Evolutionary conservation across 2,797 vertebrate genomes (phyloP).

Genomic region (Acanthiza pusilla): DNA sequence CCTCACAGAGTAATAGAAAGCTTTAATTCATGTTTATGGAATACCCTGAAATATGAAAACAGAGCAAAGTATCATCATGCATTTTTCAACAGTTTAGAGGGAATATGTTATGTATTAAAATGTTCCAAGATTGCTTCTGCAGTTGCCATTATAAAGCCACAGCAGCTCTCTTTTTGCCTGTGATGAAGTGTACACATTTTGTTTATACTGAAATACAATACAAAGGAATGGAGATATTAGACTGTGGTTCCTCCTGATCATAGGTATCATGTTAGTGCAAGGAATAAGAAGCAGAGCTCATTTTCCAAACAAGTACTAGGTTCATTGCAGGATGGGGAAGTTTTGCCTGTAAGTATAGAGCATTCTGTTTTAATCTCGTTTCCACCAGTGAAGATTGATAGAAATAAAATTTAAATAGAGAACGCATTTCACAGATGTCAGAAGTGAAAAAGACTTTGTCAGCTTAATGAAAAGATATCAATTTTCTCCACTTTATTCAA

Average conservation of each 20-base stretch:
- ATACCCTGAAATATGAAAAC: background rate
- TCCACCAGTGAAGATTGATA: constrained; percentile 70
- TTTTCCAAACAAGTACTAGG: constrained; percentile 36
- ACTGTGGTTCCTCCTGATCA: background rate
- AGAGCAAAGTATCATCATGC: background rate
- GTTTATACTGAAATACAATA: background rate
- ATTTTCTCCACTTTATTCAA: constrained; percentile 77
- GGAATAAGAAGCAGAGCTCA: constrained; percentile 22
- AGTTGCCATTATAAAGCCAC: background rate
- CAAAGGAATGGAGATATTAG: constrained; percentile 1
- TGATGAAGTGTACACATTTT: constrained; percentile 18
- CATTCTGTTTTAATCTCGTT: constrained; percentile 68
- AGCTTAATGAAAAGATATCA: constrained; percentile 79
- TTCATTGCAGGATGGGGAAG: constrained; percentile 37
- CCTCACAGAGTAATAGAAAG: background rate
- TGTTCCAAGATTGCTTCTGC: background rate
- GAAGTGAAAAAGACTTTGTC: constrained; percentile 76
- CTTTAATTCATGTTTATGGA: constrained; percentile 33
- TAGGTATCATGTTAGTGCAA: background rate
- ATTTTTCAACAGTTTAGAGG: constrained; percentile 40
- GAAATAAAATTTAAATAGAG: constrained; percentile 81
- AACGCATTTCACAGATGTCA: constrained; percentile 74
- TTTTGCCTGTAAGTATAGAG: constrained; percentile 36
- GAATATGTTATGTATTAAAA: constrained; percentile 1
- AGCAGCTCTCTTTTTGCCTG: background rate